Percentiles rank a stretch among this genome's conserved stretches.
Conservation (phyloP, 53 echinoderm and acorn worm genomes). For the Echinometra lucunter region DNA sequence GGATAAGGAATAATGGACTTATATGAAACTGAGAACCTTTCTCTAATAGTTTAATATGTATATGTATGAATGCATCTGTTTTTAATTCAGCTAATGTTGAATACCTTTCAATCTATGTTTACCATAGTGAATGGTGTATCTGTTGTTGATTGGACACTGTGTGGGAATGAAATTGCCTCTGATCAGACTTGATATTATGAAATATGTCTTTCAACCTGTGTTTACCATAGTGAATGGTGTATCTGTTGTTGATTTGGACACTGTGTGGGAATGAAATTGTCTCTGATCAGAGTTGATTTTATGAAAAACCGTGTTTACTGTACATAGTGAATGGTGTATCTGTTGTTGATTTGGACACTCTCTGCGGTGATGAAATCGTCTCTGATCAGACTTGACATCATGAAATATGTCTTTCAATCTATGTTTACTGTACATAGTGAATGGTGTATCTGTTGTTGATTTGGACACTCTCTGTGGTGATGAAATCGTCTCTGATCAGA, state of each 20-base stretch:
- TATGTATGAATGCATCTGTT: too few relatives aligned
- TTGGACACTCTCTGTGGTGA: conserved; percentile 77
- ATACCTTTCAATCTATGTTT: background rate
- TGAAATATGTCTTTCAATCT: too few relatives aligned
- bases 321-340: conserved; percentile 81
- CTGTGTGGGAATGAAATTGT: conserved; percentile 84
- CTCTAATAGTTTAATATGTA: too few relatives aligned
- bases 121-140: too few relatives aligned
- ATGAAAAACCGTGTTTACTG: too few relatives aligned
- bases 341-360: conserved; percentile 60
- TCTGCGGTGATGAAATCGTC: conserved; percentile 84
- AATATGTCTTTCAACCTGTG: background rate
- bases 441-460: conserved; percentile 76
- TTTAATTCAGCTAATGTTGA: too few relatives aligned
- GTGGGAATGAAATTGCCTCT: background rate
- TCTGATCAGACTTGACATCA: too few relatives aligned
- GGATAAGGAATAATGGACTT: too few relatives aligned
- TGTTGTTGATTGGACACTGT: background rate
- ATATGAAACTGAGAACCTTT: too few relatives aligned
- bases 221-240: conserved; percentile 74
- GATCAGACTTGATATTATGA: background rate
- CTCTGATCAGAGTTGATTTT: conserved; percentile 48
- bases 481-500: conserved; percentile 55
- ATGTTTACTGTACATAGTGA: too few relatives aligned
- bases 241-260: conserved; percentile 71